A percentile compares a stretch with the other conserved stretches of the same genome.
These are phyloP conservation scores for Diprion similis DNA, from an alignment of 1,140 invertebrate genomes.

Conservation along the genomic window DNA sequence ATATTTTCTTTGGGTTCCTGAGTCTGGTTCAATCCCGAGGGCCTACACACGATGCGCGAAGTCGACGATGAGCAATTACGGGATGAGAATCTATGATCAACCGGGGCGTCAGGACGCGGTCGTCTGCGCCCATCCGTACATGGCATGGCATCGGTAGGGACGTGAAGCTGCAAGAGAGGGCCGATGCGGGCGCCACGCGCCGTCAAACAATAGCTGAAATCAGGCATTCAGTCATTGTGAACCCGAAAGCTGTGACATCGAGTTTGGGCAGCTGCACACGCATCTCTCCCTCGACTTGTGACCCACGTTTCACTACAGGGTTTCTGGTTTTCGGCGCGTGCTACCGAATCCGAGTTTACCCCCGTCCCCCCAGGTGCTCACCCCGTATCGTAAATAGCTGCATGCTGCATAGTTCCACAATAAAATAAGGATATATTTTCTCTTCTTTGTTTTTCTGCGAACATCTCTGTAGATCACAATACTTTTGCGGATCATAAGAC, in stretches of 20 bases:
- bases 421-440: not conserved
- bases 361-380: not conserved
- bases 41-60: not conserved
- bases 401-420: no score
- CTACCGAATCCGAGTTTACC: not conserved
- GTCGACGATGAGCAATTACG: no score
- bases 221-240: constrained; percentile 54
- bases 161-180: not conserved
- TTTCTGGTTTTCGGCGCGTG: not conserved
- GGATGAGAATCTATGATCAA: not conserved
- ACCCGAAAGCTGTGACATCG: constrained; percentile 57
- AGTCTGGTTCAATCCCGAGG: not conserved
- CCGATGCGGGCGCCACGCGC: not conserved
- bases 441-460: not conserved
- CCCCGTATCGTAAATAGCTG: no score
- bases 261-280: constrained; percentile 51
- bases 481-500: no score
- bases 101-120: not conserved
- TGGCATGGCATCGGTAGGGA: not conserved
- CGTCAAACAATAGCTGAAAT: constrained; percentile 55
- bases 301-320: constrained; percentile 4
- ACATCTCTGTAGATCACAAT: no score
- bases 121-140: not conserved
- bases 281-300: constrained; percentile 15
- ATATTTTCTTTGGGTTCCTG: not conserved